phyloP scores from a whole-genome alignment of 2,888 invertebrate species.

The Heliconius cydno region DNA sequence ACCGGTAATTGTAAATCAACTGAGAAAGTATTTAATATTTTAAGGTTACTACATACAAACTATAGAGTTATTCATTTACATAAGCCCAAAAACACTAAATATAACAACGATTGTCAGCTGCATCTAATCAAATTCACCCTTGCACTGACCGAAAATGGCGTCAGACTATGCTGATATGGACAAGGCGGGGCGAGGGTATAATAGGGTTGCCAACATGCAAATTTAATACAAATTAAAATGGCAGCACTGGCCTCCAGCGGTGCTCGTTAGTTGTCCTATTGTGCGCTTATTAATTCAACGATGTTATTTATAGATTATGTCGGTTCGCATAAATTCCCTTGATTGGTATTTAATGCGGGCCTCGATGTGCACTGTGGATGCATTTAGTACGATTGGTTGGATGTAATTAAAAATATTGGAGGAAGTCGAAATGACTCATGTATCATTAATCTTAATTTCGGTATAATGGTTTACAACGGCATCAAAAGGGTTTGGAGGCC shows the following conservation, averaged over 20 bases:
- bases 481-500: background rate
- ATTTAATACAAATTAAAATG: slow-evolving; percentile 71
- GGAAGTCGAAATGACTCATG: slow-evolving; percentile 12
- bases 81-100: background rate
- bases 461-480: background rate
- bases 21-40: background rate
- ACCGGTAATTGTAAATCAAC: background rate
- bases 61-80: background rate
- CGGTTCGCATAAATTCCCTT: slow-evolving; percentile 72
- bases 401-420: slow-evolving; percentile 47
- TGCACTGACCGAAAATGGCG: slow-evolving; percentile 61
- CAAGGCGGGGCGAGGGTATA: slow-evolving; percentile 58
- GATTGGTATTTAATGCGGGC: slow-evolving; percentile 81
- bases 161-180: slow-evolving; percentile 57
- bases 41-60: background rate
- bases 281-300: slow-evolving; percentile 79
- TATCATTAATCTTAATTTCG: slow-evolving; percentile 14
- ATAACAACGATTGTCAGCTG: slow-evolving; percentile 29
- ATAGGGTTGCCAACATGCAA: slow-evolving; percentile 78
- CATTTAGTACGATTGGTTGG: slow-evolving; percentile 49
- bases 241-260: slow-evolving; percentile 68
- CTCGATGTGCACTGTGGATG: slow-evolving; percentile 48
- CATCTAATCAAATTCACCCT: slow-evolving; percentile 40
- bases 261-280: slow-evolving; percentile 72
- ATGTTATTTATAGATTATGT: slow-evolving; percentile 72